Conservation (phyloP, 2,888 invertebrate genomes). For the Oxycera nigricornis region DNA sequence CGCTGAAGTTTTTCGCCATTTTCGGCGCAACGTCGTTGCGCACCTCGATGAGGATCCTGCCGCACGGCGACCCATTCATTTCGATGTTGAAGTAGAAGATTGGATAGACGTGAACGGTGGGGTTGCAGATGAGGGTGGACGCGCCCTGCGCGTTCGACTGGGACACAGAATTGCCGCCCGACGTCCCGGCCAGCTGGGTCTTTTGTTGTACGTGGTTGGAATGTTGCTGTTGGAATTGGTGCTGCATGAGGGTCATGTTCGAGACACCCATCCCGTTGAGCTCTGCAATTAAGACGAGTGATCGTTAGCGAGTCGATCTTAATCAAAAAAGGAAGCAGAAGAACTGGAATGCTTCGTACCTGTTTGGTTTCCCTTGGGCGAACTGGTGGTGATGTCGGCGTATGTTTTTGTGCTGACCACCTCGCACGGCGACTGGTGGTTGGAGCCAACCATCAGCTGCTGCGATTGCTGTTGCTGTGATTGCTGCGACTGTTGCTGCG, state of each 20-base stretch:
- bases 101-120: constrained; percentile 68
- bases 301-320: background rate
- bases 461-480: constrained; percentile 53
- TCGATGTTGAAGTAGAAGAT: constrained; percentile 80
- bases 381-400: constrained; percentile 55
- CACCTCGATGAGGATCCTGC: constrained; percentile 79
- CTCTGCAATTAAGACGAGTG: constrained; percentile 43
- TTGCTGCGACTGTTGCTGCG: constrained; percentile 55
- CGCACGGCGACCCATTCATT: constrained; percentile 73
- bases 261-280: constrained; percentile 48
- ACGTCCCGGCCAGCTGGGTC: constrained; percentile 38
- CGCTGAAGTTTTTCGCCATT: constrained; percentile 81
- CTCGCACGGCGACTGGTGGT: constrained; percentile 50
- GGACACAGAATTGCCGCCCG: constrained; percentile 34
- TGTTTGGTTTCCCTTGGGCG: constrained; percentile 51
- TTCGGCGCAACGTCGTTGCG: constrained; percentile 80
- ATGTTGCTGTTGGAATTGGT: constrained; percentile 48
- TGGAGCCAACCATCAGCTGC: constrained; percentile 46
- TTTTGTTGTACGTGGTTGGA: constrained; percentile 49
- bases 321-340: constrained; percentile 2
- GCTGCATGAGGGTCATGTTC: constrained; percentile 48
- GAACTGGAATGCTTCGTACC: constrained; percentile 35
- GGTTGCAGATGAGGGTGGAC: constrained; percentile 64
- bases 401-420: constrained; percentile 51
- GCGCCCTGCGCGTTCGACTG: constrained; percentile 50